Base-by-base conservation (phyloP, 2,888 invertebrate species). In the Macropis europaea region DNA sequence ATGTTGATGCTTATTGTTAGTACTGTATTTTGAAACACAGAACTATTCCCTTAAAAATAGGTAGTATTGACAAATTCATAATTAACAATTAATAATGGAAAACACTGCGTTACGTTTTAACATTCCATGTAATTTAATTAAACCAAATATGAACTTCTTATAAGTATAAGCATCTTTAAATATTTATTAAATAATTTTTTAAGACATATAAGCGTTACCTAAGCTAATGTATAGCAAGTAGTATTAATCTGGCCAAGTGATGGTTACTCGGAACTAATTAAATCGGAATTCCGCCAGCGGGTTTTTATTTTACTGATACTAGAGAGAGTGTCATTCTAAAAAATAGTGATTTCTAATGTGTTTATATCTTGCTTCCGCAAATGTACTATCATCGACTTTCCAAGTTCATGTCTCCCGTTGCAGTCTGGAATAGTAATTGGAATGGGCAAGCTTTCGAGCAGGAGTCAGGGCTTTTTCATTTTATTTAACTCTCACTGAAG, bases 301-400 rank as follows among this genome's bases (percentile, higher is more conserved):
- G 1, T 24, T 60, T 17, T 45, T 24, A n/a, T 22, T n/a, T 69
- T 56, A 47, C 53, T 57, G 56, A 63, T 57, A 64, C 63, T 42
- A 42, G 53, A 60, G 54, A 76, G 76, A 66, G 67, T 43, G 24
- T 2, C 9, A 11, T 48, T 42, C 24, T 24, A 48, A 67, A 68
- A 68, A 76, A 63, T 42, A 17, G 9, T 28, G 52, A 24, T 17
- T 19, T 40, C 36, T 26, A 43, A 30, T 40, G n/a, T 42, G 38
- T 36, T 47, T 38, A 59, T 40, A n/a, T 57, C 24, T 26, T 15
- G 26, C 32, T 53, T 63, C 36, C 47, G 48, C 67, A 34, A 53
- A 68, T 56, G 64, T 45, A 53, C 56, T n/a, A n/a, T n/a, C 61
- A 32, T 7, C 45, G 45, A 76, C 72, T 76, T 76, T 76, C 76